These are phyloP conservation scores for Acanthornis magna DNA, from an alignment of 2,797 vertebrate genomes.

Conservation along the genomic window DNA sequence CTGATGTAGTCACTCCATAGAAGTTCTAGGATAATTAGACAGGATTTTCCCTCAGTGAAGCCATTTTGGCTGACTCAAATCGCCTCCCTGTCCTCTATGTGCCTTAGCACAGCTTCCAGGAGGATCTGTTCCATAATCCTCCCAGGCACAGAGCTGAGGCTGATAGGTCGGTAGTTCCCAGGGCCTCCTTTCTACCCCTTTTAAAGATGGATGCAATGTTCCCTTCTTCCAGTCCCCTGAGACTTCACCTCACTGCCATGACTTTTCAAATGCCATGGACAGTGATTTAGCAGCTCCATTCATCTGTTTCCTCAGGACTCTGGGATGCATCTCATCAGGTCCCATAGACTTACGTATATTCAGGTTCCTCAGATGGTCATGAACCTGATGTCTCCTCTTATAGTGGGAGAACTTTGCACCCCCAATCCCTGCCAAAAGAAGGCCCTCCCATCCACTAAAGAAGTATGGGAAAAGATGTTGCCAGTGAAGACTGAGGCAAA, in stretches of 20 bases:
- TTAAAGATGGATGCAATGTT: not conserved
- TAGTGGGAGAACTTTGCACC: not conserved
- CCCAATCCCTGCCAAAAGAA: not conserved
- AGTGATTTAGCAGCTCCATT: not conserved
- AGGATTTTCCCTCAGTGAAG: not conserved
- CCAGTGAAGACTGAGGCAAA: not conserved
- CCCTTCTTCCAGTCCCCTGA: not conserved
- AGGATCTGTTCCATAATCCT: not conserved
- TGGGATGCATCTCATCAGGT: not conserved
- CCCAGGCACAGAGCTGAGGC: not conserved
- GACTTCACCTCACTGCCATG: not conserved
- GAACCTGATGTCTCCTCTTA: no score
- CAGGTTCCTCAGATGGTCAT: not conserved
- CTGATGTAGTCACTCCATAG: no score
- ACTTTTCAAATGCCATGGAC: not conserved
- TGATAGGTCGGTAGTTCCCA: not conserved
- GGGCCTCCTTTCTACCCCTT: not conserved
- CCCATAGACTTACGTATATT: fast-evolving
- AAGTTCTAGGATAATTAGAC: no score
- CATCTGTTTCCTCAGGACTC: not conserved
- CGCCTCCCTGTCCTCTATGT: not conserved
- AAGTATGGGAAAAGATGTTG: not conserved
- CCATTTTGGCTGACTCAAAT: not conserved
- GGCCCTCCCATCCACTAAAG: not conserved
- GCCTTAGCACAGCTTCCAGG: not conserved